Evolutionary conservation across 2,113 vertebrate species (phyloP).

Genomic region (Hippocampus zosterae): DNA sequence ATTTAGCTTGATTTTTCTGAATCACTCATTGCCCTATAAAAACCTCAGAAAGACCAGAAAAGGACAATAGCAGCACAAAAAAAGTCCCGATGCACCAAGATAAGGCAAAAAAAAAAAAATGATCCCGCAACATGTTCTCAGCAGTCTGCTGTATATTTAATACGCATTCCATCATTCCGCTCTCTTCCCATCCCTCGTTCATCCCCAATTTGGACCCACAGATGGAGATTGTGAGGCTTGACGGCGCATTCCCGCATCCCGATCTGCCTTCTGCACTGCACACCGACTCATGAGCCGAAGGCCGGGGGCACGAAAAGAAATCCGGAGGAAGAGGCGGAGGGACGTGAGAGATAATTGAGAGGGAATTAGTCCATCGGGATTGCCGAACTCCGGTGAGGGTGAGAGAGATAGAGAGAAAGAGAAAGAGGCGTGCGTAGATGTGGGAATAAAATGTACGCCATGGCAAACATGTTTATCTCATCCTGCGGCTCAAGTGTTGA

Average conservation of each 20-base stretch:
- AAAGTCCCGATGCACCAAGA: neutral
- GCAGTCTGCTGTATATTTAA: slow-evolving; percentile 75
- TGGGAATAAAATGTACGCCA: slow-evolving; percentile 74
- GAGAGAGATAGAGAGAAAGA: slow-evolving; percentile 13
- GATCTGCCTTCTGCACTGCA: slow-evolving; percentile 68
- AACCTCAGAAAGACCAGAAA: neutral
- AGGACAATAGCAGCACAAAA: neutral
- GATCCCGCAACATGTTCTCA: slow-evolving; percentile 77
- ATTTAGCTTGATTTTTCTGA: neutral
- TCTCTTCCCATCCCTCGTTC: slow-evolving; percentile 44
- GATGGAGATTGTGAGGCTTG: slow-evolving; percentile 76
- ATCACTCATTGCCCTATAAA: neutral
- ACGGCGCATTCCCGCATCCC: slow-evolving; percentile 68
- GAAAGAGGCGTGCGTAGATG: slow-evolving; percentile 41
- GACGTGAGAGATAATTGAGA: slow-evolving; percentile 39
- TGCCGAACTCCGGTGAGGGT: slow-evolving; percentile 16
- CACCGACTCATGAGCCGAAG: slow-evolving; percentile 47
- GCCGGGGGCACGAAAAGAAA: slow-evolving; percentile 34
- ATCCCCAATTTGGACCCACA: slow-evolving; percentile 63
- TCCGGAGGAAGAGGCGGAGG: slow-evolving; percentile 56
- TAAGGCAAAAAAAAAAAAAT: neutral
- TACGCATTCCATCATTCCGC: slow-evolving; percentile 74
- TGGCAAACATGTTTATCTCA: slow-evolving; percentile 76
- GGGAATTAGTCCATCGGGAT: slow-evolving; percentile 52
- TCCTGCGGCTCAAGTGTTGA: slow-evolving; percentile 57